These are phyloP conservation scores for Mionectes olivaceus DNA, from an alignment of 2,797 vertebrate genomes.

Conservation along the genomic window DNA sequence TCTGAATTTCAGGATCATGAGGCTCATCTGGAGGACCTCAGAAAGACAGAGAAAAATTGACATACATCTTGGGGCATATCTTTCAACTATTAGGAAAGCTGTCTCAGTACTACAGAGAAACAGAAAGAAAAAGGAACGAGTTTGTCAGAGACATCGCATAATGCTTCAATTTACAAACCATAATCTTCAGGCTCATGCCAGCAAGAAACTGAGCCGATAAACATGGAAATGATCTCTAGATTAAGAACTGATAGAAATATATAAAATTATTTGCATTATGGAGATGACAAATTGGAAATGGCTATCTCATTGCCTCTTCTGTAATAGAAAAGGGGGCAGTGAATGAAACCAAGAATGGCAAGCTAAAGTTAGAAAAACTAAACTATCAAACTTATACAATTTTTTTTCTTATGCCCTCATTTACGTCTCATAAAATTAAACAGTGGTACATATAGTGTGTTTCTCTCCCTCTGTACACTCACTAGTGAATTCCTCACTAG, in stretches of 20 bases:
- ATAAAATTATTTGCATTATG: not conserved
- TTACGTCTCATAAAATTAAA: not conserved
- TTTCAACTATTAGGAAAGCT: not conserved
- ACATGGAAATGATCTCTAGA: not conserved
- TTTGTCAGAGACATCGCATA: not conserved
- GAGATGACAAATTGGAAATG: not conserved
- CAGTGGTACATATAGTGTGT: not conserved
- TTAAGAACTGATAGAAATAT: not conserved
- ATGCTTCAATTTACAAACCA: not conserved
- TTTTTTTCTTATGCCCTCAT: not conserved
- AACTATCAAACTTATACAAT: rapidly evolving
- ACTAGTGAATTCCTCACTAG: not conserved
- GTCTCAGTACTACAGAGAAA: not conserved
- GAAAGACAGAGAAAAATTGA: not conserved
- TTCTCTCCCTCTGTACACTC: not conserved
- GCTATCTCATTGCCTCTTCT: not conserved
- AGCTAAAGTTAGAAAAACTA: not conserved
- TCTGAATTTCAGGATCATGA: not conserved
- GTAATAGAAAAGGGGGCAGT: not conserved
- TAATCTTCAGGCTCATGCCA: not conserved
- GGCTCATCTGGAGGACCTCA: not conserved
- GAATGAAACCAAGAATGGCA: not conserved
- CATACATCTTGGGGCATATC: not conserved
- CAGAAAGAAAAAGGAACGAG: not conserved
- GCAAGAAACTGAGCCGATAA: not conserved